Base-by-base conservation (phyloP, 2,797 vertebrate species). In the Eulemur mongoz region DNA sequence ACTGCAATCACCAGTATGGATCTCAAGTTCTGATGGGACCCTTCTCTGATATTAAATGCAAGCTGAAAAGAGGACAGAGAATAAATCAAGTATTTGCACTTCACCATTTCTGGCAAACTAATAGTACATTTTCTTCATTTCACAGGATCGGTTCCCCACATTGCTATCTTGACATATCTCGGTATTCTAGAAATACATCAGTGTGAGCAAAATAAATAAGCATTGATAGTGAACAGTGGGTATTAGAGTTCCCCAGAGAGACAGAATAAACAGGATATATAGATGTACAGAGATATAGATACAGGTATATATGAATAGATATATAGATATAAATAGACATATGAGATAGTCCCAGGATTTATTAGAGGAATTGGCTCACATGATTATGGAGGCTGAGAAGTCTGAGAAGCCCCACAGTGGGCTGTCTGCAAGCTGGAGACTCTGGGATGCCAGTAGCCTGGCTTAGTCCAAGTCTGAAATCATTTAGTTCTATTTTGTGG, bases 1-100 rank as follows among this genome's bases (percentile, higher is more conserved):
- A 80, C 95, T 73, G 95, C 86, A 94, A 76, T 97, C 96, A 97
- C 96, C 93, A 96, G 0, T 85, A 54, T 94, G 83, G 86, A 92
- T 89, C 93, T 97, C 69, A 22, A 78, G 89, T 65, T 72, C 80
- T 91, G 85, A 96, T 80, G 88, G 88, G 92, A 75, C 0, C 25
- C 48, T 93, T 92, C 67, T 93, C 76, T 85, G 94, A 94, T 96
- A 95, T 61, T 94, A 93, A 95, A 63, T 67, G 89, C 63, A 97
- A 95, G 32, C 63, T 80, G 72, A 35, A 94, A 93, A 81, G 90
- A 85, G 80, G 86, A 75, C 43, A 15, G 82, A 84, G 61, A 93
- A 13, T 78, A 73, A 94, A 95, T 92, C 76, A 92, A 86, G 81
- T 63, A 94, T 83, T 85, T 94, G 25, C 0, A 54, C 80, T 81